Evolutionary conservation across 2,797 vertebrate species (phyloP).

Genomic region (Cuniculus paca): DNA sequence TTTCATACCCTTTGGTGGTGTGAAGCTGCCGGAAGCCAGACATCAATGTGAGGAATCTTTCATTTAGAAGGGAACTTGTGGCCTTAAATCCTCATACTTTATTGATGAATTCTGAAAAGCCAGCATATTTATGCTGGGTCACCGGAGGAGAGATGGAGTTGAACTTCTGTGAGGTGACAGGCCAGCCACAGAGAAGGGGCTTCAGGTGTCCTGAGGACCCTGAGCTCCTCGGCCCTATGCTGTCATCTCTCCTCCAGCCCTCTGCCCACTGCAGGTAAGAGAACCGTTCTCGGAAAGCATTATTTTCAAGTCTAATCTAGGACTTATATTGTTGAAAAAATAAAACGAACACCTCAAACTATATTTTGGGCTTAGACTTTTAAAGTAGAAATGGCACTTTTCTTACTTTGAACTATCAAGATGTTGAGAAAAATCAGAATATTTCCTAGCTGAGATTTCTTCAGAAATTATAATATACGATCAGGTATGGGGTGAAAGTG

Average conservation of each 20-base stretch:
- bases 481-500: not conserved
- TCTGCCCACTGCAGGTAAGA: not conserved
- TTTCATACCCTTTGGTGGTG: not conserved
- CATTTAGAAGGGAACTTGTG: not conserved
- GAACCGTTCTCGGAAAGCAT: not conserved
- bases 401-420: not conserved
- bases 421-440: not conserved
- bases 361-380: not conserved
- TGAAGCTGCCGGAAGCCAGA: not conserved
- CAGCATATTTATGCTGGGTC: not conserved
- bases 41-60: not conserved
- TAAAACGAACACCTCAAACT: not conserved
- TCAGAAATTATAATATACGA: not conserved
- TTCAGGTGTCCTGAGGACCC: not conserved
- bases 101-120: not conserved
- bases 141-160: not conserved
- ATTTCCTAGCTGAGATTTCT: not conserved
- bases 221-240: not conserved
- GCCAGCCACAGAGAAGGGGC: not conserved
- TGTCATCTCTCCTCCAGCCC: not conserved
- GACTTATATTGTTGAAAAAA: slow-evolving; percentile 13
- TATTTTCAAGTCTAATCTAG: slow-evolving; percentile 6
- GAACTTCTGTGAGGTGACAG: not conserved
- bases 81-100: not conserved
- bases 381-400: slow-evolving; percentile 23